Conservation (phyloP, 2,113 vertebrate genomes). For the Protomyctophum bolini region DNA sequence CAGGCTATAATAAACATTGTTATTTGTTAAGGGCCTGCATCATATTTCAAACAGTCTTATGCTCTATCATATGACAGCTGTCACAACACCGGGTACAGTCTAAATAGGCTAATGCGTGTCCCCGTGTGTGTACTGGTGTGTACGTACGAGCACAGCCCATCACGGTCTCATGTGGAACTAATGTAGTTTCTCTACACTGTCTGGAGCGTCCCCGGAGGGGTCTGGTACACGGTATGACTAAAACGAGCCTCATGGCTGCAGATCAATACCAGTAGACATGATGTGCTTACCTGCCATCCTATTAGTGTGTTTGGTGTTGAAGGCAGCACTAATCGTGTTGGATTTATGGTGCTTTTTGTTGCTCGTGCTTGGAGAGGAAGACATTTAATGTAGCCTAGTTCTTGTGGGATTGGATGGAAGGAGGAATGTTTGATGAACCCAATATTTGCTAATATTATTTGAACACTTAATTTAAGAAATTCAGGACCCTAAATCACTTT, state of each 20-base stretch:
- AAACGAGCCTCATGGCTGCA: not conserved
- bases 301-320: not conserved
- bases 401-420: too few species aligned
- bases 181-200: not conserved
- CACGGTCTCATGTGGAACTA: slow-evolving; percentile 4
- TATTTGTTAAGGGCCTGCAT: not conserved
- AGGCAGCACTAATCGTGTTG: not conserved
- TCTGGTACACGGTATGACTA: not conserved
- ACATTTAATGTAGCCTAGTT: not conserved
- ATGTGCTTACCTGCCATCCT: not conserved
- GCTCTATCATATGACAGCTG: slow-evolving; percentile 14
- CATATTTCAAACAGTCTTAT: not conserved
- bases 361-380: not conserved
- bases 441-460: too few species aligned
- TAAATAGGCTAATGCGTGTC: not conserved
- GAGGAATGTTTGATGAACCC: too few species aligned
- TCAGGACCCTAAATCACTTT: too few species aligned
- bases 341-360: not conserved
- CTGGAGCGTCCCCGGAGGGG: not conserved
- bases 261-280: slow-evolving; percentile 2
- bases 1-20: not conserved
- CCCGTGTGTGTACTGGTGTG: not conserved
- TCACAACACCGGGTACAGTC: slow-evolving; percentile 11
- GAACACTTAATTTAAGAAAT: too few species aligned
- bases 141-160: not conserved